Conservation (phyloP, 2,797 vertebrate species). For the Notamacropus eugenii region DNA sequence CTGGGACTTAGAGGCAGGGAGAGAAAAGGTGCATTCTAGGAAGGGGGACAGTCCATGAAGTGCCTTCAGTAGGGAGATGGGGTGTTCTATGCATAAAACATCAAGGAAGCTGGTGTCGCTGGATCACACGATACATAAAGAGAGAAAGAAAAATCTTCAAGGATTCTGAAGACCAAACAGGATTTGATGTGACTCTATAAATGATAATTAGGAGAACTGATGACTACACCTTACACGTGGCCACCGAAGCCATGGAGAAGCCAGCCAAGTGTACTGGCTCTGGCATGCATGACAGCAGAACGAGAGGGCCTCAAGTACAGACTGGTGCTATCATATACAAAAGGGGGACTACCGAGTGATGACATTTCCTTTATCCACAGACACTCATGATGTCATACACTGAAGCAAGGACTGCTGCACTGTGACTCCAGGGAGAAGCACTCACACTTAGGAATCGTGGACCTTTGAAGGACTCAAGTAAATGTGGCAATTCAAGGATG, state of each 20-base stretch:
- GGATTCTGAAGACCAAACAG: neutral
- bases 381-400: neutral
- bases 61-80: neutral
- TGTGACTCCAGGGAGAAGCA: neutral
- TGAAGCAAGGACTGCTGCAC: neutral
- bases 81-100: neutral
- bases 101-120: neutral
- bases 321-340: neutral
- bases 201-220: neutral
- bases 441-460: neutral
- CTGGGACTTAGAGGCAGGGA: neutral
- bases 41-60: neutral
- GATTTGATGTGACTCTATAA: neutral
- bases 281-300: neutral
- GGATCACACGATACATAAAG: neutral
- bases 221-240: neutral
- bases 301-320: neutral
- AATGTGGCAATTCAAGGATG: neutral
- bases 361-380: neutral
- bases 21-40: neutral
- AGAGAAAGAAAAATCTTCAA: neutral
- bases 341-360: neutral
- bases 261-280: neutral
- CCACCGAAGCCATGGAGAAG: neutral
- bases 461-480: neutral